Conservation (phyloP, 2,113 vertebrate genomes). For the Epinephelus fuscoguttatus region DNA sequence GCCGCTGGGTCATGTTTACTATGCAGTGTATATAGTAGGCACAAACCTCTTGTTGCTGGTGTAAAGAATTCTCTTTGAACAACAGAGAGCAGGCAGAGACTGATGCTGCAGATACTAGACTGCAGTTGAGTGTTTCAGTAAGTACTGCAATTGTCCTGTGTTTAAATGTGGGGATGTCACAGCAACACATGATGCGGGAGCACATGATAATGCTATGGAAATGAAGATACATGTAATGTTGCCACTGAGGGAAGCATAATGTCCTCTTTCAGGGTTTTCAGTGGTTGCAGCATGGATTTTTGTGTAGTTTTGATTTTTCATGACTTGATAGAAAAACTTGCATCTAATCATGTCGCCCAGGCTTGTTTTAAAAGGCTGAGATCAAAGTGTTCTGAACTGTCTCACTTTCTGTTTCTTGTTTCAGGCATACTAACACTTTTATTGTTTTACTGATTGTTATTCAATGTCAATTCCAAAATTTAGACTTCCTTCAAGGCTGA, state of each 20-base stretch:
- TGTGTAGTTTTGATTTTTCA: not conserved
- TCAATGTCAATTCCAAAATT: not conserved
- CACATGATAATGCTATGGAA: not conserved
- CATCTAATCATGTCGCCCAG: too few relatives aligned
- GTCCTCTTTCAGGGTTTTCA: not conserved
- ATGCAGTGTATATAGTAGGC: conserved; percentile 46
- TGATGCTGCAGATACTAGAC: conserved; percentile 15
- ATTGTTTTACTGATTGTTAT: not conserved
- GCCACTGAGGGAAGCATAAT: not conserved
- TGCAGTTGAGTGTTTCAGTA: conserved; percentile 17
- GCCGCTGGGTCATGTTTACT: conserved; percentile 66
- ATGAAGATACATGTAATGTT: not conserved
- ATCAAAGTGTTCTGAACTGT: not conserved
- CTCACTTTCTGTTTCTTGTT: not conserved
- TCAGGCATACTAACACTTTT: not conserved
- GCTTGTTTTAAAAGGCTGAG: not conserved
- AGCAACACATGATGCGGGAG: not conserved
- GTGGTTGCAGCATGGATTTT: not conserved
- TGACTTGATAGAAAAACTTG: not conserved
- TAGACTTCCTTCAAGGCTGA: not conserved
- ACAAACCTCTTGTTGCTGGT: conserved; percentile 53
- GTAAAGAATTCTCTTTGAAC: conserved; percentile 59
- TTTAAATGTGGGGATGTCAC: not conserved
- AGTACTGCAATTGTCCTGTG: conserved; percentile 12
- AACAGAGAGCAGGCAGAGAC: conserved; percentile 13